Evolutionary conservation across 1,140 invertebrate genomes (phyloP).

Genomic region (Reticulitermes speratus): DNA sequence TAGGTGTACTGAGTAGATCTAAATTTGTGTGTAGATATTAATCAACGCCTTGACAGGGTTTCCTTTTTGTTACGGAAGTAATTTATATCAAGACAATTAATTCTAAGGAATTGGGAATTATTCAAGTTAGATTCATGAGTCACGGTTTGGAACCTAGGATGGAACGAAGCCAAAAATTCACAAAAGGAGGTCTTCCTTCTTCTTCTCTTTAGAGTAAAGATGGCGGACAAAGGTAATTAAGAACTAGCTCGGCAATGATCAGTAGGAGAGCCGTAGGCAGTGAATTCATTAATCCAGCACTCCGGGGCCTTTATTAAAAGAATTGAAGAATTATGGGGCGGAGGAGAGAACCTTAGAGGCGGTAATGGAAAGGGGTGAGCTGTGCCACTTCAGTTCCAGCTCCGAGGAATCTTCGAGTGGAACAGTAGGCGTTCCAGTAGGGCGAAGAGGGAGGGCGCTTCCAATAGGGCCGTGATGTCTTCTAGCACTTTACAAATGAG

Average conservation of each 20-base stretch:
- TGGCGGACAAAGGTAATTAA: constrained; percentile 22
- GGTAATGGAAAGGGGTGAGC: not conserved
- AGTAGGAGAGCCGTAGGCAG: not conserved
- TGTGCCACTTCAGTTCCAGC: not conserved
- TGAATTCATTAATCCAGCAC: not conserved
- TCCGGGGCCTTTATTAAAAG: constrained; percentile 18
- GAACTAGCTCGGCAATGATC: not conserved
- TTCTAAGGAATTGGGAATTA: not conserved
- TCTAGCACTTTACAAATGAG: not conserved
- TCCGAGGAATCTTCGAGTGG: not conserved
- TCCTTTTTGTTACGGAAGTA: not conserved
- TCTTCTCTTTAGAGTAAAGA: not conserved
- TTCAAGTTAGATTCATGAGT: not conserved
- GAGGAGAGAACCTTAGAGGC: not conserved
- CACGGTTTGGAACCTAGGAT: not conserved
- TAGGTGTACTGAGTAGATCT: not conserved
- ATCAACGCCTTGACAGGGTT: not conserved
- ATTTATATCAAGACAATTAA: not conserved
- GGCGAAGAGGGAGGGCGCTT: not conserved
- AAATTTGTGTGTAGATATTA: not conserved
- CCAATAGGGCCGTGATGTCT: not conserved
- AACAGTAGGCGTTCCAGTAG: not conserved
- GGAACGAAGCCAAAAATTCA: not conserved
- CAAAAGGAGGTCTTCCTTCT: not conserved
- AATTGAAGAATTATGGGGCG: constrained; percentile 21